Conservation (phyloP, 2,797 vertebrate species). For the Stomatorhinus walkeri region DNA sequence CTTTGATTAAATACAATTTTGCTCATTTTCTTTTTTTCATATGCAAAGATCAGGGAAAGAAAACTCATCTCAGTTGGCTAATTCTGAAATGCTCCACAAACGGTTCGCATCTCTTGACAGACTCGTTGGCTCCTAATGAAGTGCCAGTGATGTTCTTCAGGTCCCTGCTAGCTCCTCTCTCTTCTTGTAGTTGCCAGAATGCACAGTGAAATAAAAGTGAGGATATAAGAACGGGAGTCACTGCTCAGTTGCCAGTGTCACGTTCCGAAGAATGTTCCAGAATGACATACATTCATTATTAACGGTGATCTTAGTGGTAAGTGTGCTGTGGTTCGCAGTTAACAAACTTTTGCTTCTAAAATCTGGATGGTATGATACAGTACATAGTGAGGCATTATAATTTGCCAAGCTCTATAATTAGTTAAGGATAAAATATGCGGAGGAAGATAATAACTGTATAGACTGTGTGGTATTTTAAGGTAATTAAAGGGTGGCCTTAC, state of each 20-base stretch:
- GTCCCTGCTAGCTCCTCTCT: background rate
- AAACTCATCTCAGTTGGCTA: background rate
- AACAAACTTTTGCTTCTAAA: background rate
- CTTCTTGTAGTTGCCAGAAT: background rate
- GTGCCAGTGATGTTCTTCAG: background rate
- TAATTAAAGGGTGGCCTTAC: background rate
- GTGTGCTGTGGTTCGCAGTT: background rate
- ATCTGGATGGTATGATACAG: background rate
- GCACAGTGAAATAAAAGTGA: background rate
- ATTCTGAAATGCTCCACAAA: background rate
- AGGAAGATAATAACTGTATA: background rate
- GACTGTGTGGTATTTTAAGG: background rate
- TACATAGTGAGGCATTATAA: background rate
- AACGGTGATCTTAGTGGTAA: background rate
- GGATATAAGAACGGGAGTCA: background rate
- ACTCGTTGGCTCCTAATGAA: background rate
- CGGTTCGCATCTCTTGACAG: background rate
- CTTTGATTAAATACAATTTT: conserved; percentile 4
- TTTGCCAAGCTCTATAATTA: background rate
- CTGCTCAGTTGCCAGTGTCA: background rate
- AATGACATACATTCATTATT: background rate
- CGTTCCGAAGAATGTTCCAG: background rate
- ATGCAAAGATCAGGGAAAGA: background rate
- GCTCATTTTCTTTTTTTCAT: background rate
- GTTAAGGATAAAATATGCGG: background rate